Evolutionary conservation across 1,140 invertebrate species (phyloP).

Genomic region (Bombus pascuorum): DNA sequence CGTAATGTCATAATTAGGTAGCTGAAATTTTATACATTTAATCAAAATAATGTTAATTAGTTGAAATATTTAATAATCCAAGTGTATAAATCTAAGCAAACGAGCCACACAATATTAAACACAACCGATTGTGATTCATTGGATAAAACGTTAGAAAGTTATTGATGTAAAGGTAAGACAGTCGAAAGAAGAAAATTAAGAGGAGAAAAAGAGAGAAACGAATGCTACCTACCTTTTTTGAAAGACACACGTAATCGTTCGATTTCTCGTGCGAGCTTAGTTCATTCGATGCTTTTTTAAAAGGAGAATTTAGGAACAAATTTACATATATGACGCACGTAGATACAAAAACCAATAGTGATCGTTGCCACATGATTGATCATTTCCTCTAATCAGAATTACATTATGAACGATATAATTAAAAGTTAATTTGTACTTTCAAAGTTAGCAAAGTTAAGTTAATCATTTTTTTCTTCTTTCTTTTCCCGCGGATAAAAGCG

Average conservation of each 20-base stretch:
- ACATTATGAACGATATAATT: slow-evolving; percentile 20
- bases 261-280: neutral
- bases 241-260: neutral
- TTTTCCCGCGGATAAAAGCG: neutral
- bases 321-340: slow-evolving; percentile 26
- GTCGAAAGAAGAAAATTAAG: neutral
- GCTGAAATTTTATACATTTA: no score
- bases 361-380: slow-evolving; percentile 36
- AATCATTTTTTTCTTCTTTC: neutral
- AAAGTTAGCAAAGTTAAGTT: neutral
- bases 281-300: neutral
- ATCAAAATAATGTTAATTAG: no score
- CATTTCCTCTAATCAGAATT: slow-evolving; percentile 15
- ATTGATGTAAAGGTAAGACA: slow-evolving; percentile 31
- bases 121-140: slow-evolving; percentile 24
- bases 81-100: neutral
- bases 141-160: slow-evolving; percentile 44
- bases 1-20: no score
- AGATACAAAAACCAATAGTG: slow-evolving; percentile 17
- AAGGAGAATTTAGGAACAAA: neutral
- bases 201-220: neutral
- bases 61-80: no score
- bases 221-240: slow-evolving; percentile 8
- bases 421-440: neutral
- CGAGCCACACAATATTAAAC: neutral